A percentile compares a stretch with the other conserved stretches of the same genome.
Conservation (phyloP, 2,113 vertebrate genomes). For the Hiodon alosoides region DNA sequence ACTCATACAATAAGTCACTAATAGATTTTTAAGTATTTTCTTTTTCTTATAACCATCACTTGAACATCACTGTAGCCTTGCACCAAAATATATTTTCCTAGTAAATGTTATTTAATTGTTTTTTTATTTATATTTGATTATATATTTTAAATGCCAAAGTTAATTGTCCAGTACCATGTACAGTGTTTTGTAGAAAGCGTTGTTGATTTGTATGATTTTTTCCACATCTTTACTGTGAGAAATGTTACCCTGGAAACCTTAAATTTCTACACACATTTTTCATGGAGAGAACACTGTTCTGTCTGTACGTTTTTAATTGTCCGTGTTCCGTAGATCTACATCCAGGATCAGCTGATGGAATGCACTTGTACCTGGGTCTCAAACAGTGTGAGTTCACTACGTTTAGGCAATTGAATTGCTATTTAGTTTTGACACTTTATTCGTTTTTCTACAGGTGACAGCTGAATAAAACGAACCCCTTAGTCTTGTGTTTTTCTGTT, state of each 20-base stretch:
- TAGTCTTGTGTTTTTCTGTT: no score
- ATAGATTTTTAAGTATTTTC: neutral
- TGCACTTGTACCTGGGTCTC: no score
- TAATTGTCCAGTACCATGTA: constrained; percentile 22
- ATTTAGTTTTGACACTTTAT: no score
- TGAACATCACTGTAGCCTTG: constrained; percentile 28
- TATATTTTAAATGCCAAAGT: constrained; percentile 47
- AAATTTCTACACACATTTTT: constrained; percentile 7
- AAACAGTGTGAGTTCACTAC: no score
- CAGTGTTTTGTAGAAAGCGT: constrained; percentile 32
- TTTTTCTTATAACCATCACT: constrained; percentile 25
- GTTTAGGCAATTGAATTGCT: no score
- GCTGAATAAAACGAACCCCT: no score
- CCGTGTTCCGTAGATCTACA: neutral
- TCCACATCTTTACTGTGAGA: constrained; percentile 13
- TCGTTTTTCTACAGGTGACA: no score
- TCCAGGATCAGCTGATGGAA: neutral
- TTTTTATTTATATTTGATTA: constrained; percentile 32
- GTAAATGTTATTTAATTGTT: constrained; percentile 27
- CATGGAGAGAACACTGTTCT: neutral
- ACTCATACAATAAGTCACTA: constrained; percentile 1
- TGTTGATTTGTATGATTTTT: constrained; percentile 23
- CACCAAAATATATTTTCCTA: constrained; percentile 29
- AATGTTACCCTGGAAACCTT: constrained; percentile 20
- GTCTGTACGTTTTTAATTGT: neutral